Evolutionary conservation across 2,113 vertebrate genomes (phyloP), one percentile per base, ranked within the genome.

Genomic region (Helogale parvula): DNA sequence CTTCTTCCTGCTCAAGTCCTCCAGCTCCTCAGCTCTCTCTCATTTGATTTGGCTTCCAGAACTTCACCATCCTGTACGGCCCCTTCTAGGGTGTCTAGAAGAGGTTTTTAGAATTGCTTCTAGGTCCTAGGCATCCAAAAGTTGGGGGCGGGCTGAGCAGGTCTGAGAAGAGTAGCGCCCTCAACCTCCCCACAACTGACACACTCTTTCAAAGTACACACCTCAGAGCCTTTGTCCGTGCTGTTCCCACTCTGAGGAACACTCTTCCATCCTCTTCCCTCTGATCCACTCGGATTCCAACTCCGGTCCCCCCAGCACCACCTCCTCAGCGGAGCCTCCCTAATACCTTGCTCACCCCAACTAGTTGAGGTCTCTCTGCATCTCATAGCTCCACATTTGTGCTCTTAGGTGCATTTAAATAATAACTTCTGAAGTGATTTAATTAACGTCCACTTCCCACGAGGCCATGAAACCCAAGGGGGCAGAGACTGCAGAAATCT

Each of bases 351-450:
- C 2, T 54, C 27, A 69, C 14, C 33, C 57, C 54, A n/a, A 29
- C 52, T 25, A 76, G 15, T 7, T 45, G 54, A n/a, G 25, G 31
- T 52, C 31, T 94, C 80, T 94, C 50, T 87, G 33, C 11, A 57
- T 47, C 54, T 83, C 76, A 66, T 0, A 45, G 8, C 1, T 85
- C 38, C 7, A 2, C 4, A 16, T 45, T 31, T 90, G 76, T 45
- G 84, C 14, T 77, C 72, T 38, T 7, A 76, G 65, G 35, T 72
- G 76, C 83, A 72, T 72, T 90, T 95, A 85, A 92, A 52, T 81
- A 52, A 66, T 82, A 45, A 66, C 87, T 89, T 88, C 81, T 63
- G 81, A 89, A 82, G 63, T 82, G 50, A 72, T 72, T 93, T 83
- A 47, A 72, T 82, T 83, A 93, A 72, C 54, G 12, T 15, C 81